A percentile compares a stretch with the other conserved stretches of the same genome.
phyloP scores from a whole-genome alignment of 2,888 invertebrate genomes.

The Platycheirus rosarum region DNA sequence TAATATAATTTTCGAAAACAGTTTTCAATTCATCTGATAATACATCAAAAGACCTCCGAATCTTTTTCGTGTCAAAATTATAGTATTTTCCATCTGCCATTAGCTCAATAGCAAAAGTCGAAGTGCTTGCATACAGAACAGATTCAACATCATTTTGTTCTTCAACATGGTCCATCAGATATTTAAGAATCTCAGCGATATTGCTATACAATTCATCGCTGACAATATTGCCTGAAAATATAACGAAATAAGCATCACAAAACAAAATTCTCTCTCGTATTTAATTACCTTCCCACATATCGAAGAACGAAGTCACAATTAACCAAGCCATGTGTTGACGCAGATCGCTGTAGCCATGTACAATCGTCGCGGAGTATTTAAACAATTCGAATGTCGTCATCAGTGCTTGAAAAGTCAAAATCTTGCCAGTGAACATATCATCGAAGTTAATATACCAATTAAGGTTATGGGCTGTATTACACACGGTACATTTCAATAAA shows the following conservation, averaged over 20 bases:
- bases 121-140: conserved; percentile 25
- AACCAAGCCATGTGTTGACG: conserved; percentile 30
- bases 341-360: conserved; percentile 20
- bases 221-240: conserved; percentile 11
- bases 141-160: conserved; percentile 39
- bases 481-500: conserved; percentile 34
- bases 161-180: conserved; percentile 39
- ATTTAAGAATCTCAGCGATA: conserved; percentile 19
- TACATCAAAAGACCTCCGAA: conserved; percentile 33
- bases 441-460: conserved; percentile 47
- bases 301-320: conserved; percentile 29
- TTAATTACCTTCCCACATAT: conserved; percentile 34
- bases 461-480: conserved; percentile 2
- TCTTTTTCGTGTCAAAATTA: conserved; percentile 43
- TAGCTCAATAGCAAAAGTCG: conserved; percentile 49
- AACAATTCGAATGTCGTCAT: background rate
- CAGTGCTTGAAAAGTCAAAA: background rate
- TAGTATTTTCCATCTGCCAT: conserved; percentile 36
- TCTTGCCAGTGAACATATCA: background rate
- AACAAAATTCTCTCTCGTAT: too few species aligned
- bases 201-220: conserved; percentile 9
- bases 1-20: conserved; percentile 59
- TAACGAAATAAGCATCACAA: background rate
- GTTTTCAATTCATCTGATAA: conserved; percentile 35
- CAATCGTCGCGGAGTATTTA: background rate